A percentile compares a stretch with the other conserved stretches of the same genome.
Evolutionary conservation across 2,113 vertebrate genomes (phyloP).

Genomic region (Ahaetulla prasina): DNA sequence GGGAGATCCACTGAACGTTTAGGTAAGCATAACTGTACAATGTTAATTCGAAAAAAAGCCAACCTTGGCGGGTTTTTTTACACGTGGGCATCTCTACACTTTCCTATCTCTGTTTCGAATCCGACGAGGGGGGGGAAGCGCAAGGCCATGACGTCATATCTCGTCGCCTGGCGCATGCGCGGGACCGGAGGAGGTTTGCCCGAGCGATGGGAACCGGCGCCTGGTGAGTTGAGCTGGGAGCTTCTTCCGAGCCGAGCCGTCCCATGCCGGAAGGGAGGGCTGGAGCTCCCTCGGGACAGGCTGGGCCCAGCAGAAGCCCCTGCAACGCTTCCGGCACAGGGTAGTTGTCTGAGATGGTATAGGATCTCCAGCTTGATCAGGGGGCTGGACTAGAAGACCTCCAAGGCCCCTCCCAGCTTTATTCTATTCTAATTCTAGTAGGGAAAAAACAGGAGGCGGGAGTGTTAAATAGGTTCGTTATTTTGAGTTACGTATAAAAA

Average conservation of each 20-base stretch:
- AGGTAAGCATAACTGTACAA: neutral
- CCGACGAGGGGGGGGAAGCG: too few species aligned
- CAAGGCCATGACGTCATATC: neutral
- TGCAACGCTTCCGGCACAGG: neutral
- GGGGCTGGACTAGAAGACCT: neutral
- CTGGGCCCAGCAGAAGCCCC: neutral
- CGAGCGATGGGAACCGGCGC: neutral
- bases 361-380: too few species aligned
- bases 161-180: neutral
- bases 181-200: rapidly evolving
- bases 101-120: neutral
- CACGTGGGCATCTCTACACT: neutral
- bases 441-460: neutral
- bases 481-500: neutral
- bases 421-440: too few species aligned
- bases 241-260: neutral
- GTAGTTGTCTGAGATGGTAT: neutral
- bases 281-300: neutral
- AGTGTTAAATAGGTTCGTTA: neutral
- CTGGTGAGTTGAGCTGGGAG: neutral
- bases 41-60: neutral
- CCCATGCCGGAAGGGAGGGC: neutral
- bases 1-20: neutral
- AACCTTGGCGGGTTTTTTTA: neutral
- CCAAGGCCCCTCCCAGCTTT: neutral